Evolutionary conservation across 1,140 invertebrate genomes (phyloP).

Genomic region (Daktulosphaira vitifoliae): DNA sequence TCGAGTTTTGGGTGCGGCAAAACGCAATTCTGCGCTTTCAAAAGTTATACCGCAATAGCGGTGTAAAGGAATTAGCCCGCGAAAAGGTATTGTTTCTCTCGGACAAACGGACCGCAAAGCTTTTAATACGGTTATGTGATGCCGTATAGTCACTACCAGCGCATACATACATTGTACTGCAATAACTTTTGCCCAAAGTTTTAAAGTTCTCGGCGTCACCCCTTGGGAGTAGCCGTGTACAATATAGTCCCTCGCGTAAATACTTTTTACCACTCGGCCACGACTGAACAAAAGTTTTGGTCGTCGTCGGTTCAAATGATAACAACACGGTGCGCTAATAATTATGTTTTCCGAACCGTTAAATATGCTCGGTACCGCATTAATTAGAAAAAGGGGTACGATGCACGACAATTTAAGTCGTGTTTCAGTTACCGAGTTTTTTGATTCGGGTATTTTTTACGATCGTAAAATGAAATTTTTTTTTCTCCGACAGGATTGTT

Average conservation of each 20-base stretch:
- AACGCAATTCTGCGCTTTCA: constrained; percentile 22
- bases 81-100: constrained; percentile 15
- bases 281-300: too few relatives aligned
- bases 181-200: too few relatives aligned
- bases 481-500: constrained; percentile 66
- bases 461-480: too few relatives aligned
- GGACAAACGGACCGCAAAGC: constrained; percentile 30
- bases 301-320: too few relatives aligned
- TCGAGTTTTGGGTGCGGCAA: constrained; percentile 1
- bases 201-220: too few relatives aligned
- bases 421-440: too few relatives aligned
- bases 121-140: constrained; percentile 20
- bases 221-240: too few relatives aligned
- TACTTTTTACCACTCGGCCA: too few relatives aligned
- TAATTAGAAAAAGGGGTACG: neutral
- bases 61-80: neutral
- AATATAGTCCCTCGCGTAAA: too few relatives aligned
- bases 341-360: constrained; percentile 14
- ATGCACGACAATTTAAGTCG: neutral
- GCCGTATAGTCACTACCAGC: neutral
- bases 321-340: too few relatives aligned
- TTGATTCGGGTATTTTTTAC: too few relatives aligned
- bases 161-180: too few relatives aligned
- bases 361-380: constrained; percentile 4
- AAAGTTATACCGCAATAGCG: constrained; percentile 1